Evolutionary conservation across 2,888 invertebrate genomes (phyloP).

Genomic region (Megastigmus dorsalis): DNA sequence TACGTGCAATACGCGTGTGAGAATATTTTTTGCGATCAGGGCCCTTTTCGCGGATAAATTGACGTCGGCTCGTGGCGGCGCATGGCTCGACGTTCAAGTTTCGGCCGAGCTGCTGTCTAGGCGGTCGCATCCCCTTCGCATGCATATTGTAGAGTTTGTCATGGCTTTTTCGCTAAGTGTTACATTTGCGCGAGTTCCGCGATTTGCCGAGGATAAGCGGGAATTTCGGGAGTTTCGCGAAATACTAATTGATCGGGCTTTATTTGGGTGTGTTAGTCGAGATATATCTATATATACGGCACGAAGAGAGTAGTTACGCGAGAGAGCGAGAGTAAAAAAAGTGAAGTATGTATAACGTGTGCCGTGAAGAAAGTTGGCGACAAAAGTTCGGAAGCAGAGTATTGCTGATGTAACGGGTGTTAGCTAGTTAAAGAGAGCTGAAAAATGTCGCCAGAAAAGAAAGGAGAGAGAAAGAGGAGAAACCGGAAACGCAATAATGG

Average conservation of each 20-base stretch:
- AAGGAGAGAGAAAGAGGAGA: background rate
- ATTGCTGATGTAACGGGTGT: constrained; percentile 35
- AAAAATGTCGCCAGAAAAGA: constrained; percentile 16
- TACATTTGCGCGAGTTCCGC: background rate
- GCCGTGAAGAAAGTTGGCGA: background rate
- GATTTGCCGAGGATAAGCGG: too few relatives aligned
- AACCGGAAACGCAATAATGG: constrained; percentile 53
- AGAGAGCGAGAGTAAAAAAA: too few relatives aligned
- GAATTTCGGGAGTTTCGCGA: too few relatives aligned
- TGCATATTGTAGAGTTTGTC: too few relatives aligned
- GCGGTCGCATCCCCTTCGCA: too few relatives aligned
- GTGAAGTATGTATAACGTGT: background rate
- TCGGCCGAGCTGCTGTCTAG: background rate
- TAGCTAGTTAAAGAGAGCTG: background rate
- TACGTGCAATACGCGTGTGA: background rate
- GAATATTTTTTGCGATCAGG: constrained; percentile 14
- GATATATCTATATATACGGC: background rate
- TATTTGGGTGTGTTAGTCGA: constrained; percentile 1
- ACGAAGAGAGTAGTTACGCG: too few relatives aligned
- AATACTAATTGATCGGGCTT: background rate
- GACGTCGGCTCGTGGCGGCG: background rate
- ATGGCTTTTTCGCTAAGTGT: too few relatives aligned
- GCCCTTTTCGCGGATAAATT: background rate
- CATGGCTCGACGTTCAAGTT: too few relatives aligned
- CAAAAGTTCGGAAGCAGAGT: background rate